phyloP scores from a whole-genome alignment of 2,797 vertebrate species.

The Sebastiscus albofasciatus region DNA sequence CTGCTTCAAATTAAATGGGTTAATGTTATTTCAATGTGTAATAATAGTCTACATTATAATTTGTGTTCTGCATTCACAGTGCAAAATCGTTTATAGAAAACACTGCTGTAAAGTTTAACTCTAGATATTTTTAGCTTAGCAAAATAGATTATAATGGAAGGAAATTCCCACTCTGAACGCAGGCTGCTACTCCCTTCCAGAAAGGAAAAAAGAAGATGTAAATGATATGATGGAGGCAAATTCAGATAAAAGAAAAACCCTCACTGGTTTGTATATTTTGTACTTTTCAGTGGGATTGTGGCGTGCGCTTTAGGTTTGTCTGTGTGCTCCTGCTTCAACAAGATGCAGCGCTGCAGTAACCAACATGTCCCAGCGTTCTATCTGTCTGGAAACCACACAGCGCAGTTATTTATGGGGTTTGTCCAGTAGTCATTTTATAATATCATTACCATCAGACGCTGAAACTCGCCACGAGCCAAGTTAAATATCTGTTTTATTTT shows the following conservation, averaged over 20 bases:
- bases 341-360: constrained; percentile 71
- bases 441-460: constrained; percentile 84
- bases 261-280: constrained; percentile 46
- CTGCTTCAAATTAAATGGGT: background rate
- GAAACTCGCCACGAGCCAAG: constrained; percentile 78
- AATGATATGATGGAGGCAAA: constrained; percentile 60
- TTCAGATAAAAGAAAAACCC: constrained; percentile 39
- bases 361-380: constrained; percentile 72
- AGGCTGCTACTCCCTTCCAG: constrained; percentile 43
- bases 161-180: constrained; percentile 73
- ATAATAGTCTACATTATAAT: constrained; percentile 15
- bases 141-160: constrained; percentile 75
- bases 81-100: constrained; percentile 62
- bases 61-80: constrained; percentile 27
- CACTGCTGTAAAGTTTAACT: constrained; percentile 49
- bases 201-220: constrained; percentile 50
- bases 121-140: constrained; percentile 74
- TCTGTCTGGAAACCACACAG: constrained; percentile 80
- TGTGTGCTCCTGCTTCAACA: constrained; percentile 54
- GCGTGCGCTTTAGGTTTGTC: constrained; percentile 14
- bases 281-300: constrained; percentile 40
- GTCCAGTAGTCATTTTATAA: constrained; percentile 85
- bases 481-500: constrained; percentile 87
- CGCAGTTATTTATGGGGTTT: constrained; percentile 84
- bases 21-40: constrained; percentile 17